phyloP scores from a whole-genome alignment of 2,113 vertebrate genomes.

The Nannobrachium achirus region DNA sequence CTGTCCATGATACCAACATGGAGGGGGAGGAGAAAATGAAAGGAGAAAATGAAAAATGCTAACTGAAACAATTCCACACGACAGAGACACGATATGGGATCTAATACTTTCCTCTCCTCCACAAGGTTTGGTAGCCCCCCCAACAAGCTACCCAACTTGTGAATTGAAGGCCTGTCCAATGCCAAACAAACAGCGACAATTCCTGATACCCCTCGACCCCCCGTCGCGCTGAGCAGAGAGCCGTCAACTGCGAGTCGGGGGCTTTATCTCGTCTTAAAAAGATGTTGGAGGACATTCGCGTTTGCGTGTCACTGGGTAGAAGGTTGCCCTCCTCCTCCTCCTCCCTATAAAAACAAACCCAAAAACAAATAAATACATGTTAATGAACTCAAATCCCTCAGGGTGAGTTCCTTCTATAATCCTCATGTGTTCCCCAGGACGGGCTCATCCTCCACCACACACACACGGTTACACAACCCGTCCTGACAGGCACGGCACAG shows the following conservation, averaged over 20 bases:
- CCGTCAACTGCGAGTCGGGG: constrained; percentile 11
- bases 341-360: too few relatives aligned
- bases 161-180: too few relatives aligned
- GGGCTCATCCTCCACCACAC: constrained; percentile 41
- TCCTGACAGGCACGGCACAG: constrained; percentile 35
- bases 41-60: too few relatives aligned
- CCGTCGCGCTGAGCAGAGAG: constrained; percentile 2
- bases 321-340: constrained; percentile 62
- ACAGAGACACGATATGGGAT: too few relatives aligned
- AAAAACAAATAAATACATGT: constrained; percentile 68
- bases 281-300: constrained; percentile 61
- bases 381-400: constrained; percentile 76
- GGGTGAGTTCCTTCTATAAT: constrained; percentile 68
- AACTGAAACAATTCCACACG: too few relatives aligned
- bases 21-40: too few relatives aligned
- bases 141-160: too few relatives aligned
- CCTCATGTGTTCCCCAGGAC: constrained; percentile 45
- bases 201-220: too few relatives aligned
- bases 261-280: constrained; percentile 64
- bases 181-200: constrained; percentile 9
- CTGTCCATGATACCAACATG: too few relatives aligned
- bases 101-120: too few relatives aligned
- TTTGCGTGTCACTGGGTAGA: constrained; percentile 45
- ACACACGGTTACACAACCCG: constrained; percentile 51
- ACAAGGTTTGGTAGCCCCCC: too few relatives aligned